Conservation (phyloP, 2,113 vertebrate species). For the Rhinolophus ferrumequinum region DNA sequence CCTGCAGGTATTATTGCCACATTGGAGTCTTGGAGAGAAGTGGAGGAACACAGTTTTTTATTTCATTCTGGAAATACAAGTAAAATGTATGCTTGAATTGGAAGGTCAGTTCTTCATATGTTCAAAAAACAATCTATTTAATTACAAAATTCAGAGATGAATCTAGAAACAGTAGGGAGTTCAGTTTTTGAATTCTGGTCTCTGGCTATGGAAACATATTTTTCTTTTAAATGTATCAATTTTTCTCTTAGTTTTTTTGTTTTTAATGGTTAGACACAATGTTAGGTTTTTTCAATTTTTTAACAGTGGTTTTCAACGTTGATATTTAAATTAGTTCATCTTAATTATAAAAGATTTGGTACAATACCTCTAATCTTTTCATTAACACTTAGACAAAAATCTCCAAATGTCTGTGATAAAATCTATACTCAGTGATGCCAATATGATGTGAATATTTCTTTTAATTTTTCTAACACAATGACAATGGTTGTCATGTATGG, state of each 20-base stretch:
- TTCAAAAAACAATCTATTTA: not conserved
- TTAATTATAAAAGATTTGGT: not conserved
- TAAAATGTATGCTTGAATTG: not conserved
- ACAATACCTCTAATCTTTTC: not conserved
- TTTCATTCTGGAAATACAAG: not conserved
- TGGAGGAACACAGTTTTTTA: not conserved
- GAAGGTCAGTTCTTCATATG: not conserved
- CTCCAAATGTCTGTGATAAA: not conserved
- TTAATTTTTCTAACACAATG: not conserved
- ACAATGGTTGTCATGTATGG: not conserved
- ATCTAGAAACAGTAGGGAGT: not conserved
- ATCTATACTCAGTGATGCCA: not conserved
- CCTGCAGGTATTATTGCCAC: not conserved
- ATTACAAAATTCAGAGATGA: not conserved
- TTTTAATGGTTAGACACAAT: not conserved
- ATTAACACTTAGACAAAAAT: not conserved
- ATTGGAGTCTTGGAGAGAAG: not conserved
- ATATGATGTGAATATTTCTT: not conserved
- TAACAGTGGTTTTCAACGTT: not conserved
- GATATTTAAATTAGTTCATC: slow-evolving; percentile 42
- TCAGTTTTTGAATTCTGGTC: not conserved
- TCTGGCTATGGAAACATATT: not conserved
- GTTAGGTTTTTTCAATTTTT: not conserved
- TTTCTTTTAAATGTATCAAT: not conserved
- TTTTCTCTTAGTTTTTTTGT: not conserved